A percentile compares a stretch with the other conserved stretches of the same genome.
phyloP scores from a whole-genome alignment of 35 echinoderm and acorn worm species.

The Heliocidaris tuberculata region DNA sequence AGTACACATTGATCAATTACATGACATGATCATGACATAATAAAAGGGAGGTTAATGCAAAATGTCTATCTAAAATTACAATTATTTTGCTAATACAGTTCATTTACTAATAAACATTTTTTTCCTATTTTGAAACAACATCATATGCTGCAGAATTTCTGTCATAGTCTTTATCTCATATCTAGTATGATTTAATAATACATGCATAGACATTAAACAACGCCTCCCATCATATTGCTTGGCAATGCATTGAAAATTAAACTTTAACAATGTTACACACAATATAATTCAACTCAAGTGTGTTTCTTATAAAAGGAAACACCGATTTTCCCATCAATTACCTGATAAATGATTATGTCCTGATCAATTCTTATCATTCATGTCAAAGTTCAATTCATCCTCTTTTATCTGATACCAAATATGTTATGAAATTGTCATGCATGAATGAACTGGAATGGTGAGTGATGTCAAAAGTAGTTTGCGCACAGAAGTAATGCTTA shows the following conservation, averaged over 20 bases:
- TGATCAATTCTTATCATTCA: too few species aligned
- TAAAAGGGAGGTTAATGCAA: neutral
- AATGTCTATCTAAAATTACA: neutral
- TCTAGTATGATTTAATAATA: neutral
- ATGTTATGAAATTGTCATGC: too few species aligned
- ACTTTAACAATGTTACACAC: neutral
- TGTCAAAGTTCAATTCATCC: too few species aligned
- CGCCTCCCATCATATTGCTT: neutral
- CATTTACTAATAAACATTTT: neutral
- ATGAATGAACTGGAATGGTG: too few species aligned
- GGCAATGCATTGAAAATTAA: neutral
- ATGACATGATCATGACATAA: neutral
- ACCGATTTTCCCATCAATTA: too few species aligned
- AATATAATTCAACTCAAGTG: neutral
- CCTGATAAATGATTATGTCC: too few species aligned
- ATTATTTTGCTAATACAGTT: neutral
- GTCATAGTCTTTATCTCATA: neutral
- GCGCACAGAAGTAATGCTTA: too few species aligned
- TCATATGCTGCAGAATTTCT: neutral
- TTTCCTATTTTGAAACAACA: neutral
- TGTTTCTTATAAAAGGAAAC: too few species aligned
- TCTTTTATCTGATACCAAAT: too few species aligned
- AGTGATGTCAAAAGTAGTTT: too few species aligned
- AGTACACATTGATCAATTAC: neutral
- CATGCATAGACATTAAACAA: neutral